Base-by-base conservation (phyloP, 2,888 invertebrate genomes). In the Eupeodes luniger region DNA sequence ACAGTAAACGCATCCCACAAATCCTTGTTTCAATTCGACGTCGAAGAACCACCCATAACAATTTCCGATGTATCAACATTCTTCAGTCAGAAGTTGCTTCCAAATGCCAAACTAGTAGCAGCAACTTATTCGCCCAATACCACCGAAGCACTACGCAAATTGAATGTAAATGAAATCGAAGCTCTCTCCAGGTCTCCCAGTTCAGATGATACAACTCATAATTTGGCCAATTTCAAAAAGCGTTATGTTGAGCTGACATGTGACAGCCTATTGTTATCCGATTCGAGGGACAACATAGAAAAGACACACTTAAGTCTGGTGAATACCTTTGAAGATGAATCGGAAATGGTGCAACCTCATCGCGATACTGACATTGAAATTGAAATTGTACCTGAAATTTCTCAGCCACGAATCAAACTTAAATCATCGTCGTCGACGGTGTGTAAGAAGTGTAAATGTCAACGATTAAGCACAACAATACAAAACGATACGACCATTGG, bases 241-340 rank as follows among this genome's bases (percentile, higher is more conserved):
- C 85, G 74, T 36, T 88, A 85, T 34, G 57, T 88, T 0, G 84
- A 88, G 16, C 74, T 88, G 4, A 85, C 80, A 7, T 81, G 87
- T 36, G 79, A 87, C 12, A 87, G 80, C 44, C 40, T 87, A 16
- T 14, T 7, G 5, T 11, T 75, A 10, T 51, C 72, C 1, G 57
- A 34, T 5, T 10, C 49, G 4, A 47, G 9, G 3, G 72, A 84
- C 11, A 67, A 77, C 2, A 85, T 88, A 16, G 88, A 88, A 19
- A 81, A 88, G 49, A 88, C 88, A 5, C 85, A 81, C 14, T 77
- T 88, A 5, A 88, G 88, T 44, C 55, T 88, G n/a, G 81, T 88
- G 0, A 80, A 88, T 47, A 81, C 88, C 0, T 36, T 88, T 10
- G 85, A 84, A 27, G 88, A 88, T n/a, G 69, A 47, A 64, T 78